Evolutionary conservation across 2,113 vertebrate genomes (phyloP).

Genomic region (Suncus etruscus): DNA sequence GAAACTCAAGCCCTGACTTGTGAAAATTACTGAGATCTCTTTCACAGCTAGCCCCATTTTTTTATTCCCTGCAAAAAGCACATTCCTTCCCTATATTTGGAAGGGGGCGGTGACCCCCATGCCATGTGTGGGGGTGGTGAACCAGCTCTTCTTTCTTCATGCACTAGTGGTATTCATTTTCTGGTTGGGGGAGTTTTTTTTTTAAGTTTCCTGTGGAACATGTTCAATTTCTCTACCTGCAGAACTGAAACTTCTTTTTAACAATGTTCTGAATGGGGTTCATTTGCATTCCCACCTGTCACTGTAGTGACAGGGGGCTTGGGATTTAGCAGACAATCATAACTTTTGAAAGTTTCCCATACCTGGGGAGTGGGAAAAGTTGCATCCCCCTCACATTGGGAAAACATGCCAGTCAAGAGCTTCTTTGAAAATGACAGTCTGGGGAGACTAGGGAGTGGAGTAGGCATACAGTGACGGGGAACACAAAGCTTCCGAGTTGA

Average conservation of each 20-base stretch:
- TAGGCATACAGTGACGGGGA: not conserved
- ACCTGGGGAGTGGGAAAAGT: slow-evolving; percentile 58
- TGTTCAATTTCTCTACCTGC: slow-evolving; percentile 14
- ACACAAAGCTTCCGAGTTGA: slow-evolving; percentile 59
- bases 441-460: slow-evolving; percentile 11
- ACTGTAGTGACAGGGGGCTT: slow-evolving; percentile 12
- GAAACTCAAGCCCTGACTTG: not conserved
- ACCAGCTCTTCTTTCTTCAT: not conserved
- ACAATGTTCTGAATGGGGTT: slow-evolving; percentile 19
- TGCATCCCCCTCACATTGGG: slow-evolving; percentile 37
- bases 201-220: not conserved
- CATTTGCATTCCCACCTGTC: slow-evolving; percentile 62
- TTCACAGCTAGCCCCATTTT: not conserved
- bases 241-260: slow-evolving; percentile 44
- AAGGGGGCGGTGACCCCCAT: not conserved
- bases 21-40: not conserved
- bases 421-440: slow-evolving; percentile 65
- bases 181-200: not conserved
- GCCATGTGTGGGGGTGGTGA: accelerated
- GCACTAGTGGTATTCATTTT: not conserved
- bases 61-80: slow-evolving; percentile 17
- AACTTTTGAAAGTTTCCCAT: slow-evolving; percentile 53
- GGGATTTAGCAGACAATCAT: slow-evolving; percentile 35
- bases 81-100: not conserved
- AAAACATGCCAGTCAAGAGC: slow-evolving; percentile 76